phyloP scores from a whole-genome alignment of 2,113 vertebrate species.

The Cephalopterus ornatus region DNA sequence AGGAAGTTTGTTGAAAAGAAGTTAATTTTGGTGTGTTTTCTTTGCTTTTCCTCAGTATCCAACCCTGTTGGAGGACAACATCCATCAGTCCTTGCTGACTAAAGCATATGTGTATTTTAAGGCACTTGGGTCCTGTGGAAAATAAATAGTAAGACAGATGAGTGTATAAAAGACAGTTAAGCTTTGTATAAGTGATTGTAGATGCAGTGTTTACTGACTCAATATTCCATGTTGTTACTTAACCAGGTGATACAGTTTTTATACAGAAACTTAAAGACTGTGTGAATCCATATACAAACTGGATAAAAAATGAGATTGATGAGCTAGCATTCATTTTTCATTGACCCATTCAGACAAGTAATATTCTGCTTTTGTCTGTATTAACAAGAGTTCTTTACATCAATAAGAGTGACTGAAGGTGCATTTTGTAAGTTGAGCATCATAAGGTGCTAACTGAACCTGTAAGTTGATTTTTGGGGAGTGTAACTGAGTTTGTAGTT shows the following conservation, averaged over 20 bases:
- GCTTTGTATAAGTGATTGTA: background rate
- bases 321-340: background rate
- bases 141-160: background rate
- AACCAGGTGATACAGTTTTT: background rate
- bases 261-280: background rate
- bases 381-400: background rate
- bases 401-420: background rate
- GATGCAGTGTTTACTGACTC: background rate
- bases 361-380: background rate
- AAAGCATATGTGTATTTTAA: background rate
- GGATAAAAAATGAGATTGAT: background rate
- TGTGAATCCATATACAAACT: background rate
- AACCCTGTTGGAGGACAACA: background rate
- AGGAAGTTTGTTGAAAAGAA: background rate
- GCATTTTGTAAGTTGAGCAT: background rate
- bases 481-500: background rate
- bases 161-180: background rate
- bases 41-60: background rate
- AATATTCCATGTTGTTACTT: background rate
- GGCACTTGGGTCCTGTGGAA: background rate
- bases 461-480: background rate
- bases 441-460: background rate
- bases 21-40: background rate
- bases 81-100: background rate
- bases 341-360: background rate